A percentile compares a stretch with the other conserved stretches of the same genome.
Evolutionary conservation across 2,113 vertebrate genomes (phyloP).

Genomic region (Stegostoma tigrinum): DNA sequence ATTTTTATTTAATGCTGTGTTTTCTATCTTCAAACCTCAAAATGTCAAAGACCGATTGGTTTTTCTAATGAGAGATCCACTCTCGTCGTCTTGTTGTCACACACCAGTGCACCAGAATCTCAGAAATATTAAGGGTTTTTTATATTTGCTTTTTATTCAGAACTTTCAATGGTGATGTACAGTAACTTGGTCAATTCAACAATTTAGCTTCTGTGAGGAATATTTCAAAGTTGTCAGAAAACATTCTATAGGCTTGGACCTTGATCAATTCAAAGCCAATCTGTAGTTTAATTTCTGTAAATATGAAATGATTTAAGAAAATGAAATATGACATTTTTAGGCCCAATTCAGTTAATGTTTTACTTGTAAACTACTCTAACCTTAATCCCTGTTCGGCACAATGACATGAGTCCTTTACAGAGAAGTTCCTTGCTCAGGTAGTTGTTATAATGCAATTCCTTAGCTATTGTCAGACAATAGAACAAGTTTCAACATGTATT

Average conservation of each 20-base stretch:
- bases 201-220: background rate
- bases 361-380: conserved; percentile 15
- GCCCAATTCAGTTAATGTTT: conserved; percentile 33
- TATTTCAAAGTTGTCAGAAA: background rate
- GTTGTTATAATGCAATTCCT: background rate
- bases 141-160: background rate
- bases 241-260: background rate
- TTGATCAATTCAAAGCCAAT: background rate
- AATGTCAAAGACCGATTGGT: background rate
- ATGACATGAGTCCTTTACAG: conserved; percentile 15
- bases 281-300: background rate
- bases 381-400: background rate
- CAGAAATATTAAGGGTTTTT: background rate
- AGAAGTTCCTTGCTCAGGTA: background rate
- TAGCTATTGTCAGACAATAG: background rate
- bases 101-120: background rate
- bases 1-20: background rate
- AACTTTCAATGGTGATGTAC: background rate
- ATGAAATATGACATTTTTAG: background rate
- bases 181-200: background rate
- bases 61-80: background rate
- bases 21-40: background rate
- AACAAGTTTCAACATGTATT: conserved; percentile 26
- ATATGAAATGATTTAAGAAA: background rate
- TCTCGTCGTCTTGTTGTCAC: background rate